phyloP scores from a whole-genome alignment of 1,140 invertebrate species.

The Sycobia sp. region DNA sequence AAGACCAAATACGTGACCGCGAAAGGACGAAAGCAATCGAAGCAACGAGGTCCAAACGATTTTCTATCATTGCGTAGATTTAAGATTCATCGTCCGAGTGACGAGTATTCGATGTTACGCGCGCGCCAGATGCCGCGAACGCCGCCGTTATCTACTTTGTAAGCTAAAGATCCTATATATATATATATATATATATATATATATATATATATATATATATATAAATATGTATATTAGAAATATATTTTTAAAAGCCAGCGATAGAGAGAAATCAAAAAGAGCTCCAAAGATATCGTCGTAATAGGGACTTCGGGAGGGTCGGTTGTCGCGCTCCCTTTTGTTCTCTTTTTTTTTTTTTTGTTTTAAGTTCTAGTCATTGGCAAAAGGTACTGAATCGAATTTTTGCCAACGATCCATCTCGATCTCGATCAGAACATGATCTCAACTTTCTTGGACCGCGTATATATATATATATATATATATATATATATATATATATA shows the following conservation, averaged over 20 bases:
- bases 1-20: too few relatives aligned
- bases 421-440: slow-evolving; percentile 48
- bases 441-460: slow-evolving; percentile 47
- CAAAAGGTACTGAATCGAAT: slow-evolving; percentile 26
- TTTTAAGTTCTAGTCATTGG: slow-evolving; percentile 59
- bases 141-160: slow-evolving; percentile 55
- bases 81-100: too few relatives aligned
- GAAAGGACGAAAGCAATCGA: too few relatives aligned
- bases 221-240: too few relatives aligned
- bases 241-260: too few relatives aligned
- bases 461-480: too few relatives aligned
- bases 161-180: slow-evolving; percentile 44
- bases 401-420: slow-evolving; percentile 28
- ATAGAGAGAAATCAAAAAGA: slow-evolving; percentile 30
- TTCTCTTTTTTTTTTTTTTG: too few relatives aligned
- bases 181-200: too few relatives aligned
- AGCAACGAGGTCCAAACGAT: too few relatives aligned
- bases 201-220: too few relatives aligned
- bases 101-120: too few relatives aligned
- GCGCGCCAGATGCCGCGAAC: neutral
- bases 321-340: slow-evolving; percentile 52
- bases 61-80: too few relatives aligned
- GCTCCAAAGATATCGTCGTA: slow-evolving; percentile 34
- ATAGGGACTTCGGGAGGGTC: slow-evolving; percentile 12
- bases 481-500: slow-evolving; percentile 4